Conservation (phyloP, 2,888 invertebrate genomes). For the Melieria omissa region DNA sequence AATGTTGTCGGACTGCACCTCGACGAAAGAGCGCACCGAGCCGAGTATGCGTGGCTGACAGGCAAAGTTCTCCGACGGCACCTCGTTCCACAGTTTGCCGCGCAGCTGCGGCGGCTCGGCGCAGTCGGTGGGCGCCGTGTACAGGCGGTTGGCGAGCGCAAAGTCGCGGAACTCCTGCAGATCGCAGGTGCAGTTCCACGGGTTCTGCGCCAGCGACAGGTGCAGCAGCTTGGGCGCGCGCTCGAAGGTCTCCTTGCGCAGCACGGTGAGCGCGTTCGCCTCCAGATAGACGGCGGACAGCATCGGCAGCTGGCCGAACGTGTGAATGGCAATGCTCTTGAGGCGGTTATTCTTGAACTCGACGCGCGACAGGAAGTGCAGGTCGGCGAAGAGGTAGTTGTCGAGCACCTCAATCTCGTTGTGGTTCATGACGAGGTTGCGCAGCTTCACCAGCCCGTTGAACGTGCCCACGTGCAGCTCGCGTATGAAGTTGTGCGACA, state of each 20-base stretch:
- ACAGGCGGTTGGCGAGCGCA: conserved; percentile 78
- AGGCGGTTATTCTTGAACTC: conserved; percentile 82
- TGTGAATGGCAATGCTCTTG: conserved; percentile 74
- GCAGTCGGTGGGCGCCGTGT: conserved; percentile 80
- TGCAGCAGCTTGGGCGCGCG: conserved; percentile 76
- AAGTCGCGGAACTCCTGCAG: conserved; percentile 83
- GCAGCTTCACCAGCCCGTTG: conserved; percentile 75
- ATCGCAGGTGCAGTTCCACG: conserved; percentile 90
- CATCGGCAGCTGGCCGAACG: conserved; percentile 77
- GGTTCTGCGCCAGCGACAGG: conserved; percentile 82
- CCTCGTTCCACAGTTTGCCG: conserved; percentile 79
- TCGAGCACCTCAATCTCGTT: conserved; percentile 80
- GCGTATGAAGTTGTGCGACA: conserved; percentile 79
- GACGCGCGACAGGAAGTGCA: conserved; percentile 80
- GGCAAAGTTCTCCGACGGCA: conserved; percentile 80
- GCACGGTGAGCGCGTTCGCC: conserved; percentile 77
- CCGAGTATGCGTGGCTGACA: conserved; percentile 79
- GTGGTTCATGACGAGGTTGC: conserved; percentile 78
- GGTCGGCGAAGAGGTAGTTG: conserved; percentile 79
- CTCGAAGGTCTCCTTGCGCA: conserved; percentile 75
- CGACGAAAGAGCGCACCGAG: conserved; percentile 69
- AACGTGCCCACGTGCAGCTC: conserved; percentile 78
- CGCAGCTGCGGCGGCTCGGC: conserved; percentile 76
- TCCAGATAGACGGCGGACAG: conserved; percentile 77
- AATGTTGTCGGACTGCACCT: conserved; percentile 74